A percentile compares a stretch with the other conserved stretches of the same genome.
These are phyloP conservation scores for Melinopterus prodromus DNA, from an alignment of 2,888 invertebrate genomes.

Conservation along the genomic window DNA sequence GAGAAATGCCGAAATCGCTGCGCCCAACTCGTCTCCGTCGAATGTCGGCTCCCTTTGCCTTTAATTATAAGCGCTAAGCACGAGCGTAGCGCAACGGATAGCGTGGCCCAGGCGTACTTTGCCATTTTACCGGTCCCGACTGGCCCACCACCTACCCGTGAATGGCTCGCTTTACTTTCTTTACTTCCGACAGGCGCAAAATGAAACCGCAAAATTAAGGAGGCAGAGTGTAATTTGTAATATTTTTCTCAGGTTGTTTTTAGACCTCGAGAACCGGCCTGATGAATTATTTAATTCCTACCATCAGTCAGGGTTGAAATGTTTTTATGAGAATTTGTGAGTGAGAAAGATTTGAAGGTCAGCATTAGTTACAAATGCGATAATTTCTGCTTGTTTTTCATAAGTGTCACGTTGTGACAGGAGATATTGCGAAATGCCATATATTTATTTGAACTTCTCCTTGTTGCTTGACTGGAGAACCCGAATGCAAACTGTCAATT, in stretches of 20 bases:
- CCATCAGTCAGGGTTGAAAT: background rate
- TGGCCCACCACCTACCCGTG: background rate
- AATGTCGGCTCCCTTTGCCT: background rate
- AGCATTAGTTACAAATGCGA: background rate
- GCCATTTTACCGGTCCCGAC: background rate
- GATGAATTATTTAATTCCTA: background rate
- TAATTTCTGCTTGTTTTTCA: background rate
- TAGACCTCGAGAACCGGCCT: background rate
- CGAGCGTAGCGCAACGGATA: background rate
- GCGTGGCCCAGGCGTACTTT: background rate
- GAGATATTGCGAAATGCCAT: too few species aligned
- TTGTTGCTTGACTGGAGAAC: too few species aligned
- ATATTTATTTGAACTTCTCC: too few species aligned
- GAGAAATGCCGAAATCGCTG: background rate
- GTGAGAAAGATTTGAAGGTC: background rate
- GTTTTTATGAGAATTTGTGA: background rate
- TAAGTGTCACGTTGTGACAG: too few species aligned
- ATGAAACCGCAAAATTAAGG: background rate
- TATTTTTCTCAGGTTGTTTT: background rate
- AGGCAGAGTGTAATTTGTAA: background rate
- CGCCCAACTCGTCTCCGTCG: background rate
- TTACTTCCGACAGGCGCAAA: background rate
- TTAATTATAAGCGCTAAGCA: background rate
- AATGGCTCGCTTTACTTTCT: slow-evolving; percentile 4
- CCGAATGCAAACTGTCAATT: too few species aligned